A percentile compares a stretch with the other conserved stretches of the same genome.
These are phyloP conservation scores for Staurois parvus DNA, from an alignment of 2,797 vertebrate species.

Conservation along the genomic window DNA sequence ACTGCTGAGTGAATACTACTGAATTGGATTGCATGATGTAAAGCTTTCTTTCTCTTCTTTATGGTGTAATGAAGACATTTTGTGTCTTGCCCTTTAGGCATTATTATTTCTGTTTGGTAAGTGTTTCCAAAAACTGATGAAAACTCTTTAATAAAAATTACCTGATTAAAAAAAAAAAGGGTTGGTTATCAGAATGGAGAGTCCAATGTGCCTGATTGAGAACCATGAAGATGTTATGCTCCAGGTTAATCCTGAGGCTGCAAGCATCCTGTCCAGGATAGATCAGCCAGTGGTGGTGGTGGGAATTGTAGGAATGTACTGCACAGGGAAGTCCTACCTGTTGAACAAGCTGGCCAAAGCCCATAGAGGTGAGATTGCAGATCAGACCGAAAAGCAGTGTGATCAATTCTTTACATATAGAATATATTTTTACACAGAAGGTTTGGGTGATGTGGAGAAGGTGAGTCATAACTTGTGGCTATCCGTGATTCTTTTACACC, in stretches of 20 bases:
- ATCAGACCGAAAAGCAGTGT: too few relatives aligned
- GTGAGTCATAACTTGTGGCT: conserved; percentile 8
- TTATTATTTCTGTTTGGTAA: too few relatives aligned
- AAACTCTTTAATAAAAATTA: too few relatives aligned
- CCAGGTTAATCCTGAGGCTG: conserved; percentile 57
- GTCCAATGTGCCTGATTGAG: conserved; percentile 68
- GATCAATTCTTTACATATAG: too few relatives aligned
- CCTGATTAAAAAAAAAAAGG: too few relatives aligned
- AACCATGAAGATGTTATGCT: conserved; percentile 58
- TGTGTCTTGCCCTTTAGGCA: too few relatives aligned
- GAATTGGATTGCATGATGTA: too few relatives aligned
- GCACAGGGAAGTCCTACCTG: conserved; percentile 73
- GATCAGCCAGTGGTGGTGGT: conserved; percentile 69
- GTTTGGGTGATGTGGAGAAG: conserved; percentile 72
- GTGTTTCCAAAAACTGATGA: too few relatives aligned
- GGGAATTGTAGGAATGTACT: conserved; percentile 65
- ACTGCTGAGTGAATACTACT: too few relatives aligned
- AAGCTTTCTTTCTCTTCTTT: too few relatives aligned
- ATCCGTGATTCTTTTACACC: too few relatives aligned
- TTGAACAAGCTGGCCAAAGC: conserved; percentile 72
- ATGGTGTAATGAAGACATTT: too few relatives aligned
- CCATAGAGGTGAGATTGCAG: conserved; percentile 63
- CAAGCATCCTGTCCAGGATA: conserved; percentile 65
- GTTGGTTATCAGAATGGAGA: conserved; percentile 61
- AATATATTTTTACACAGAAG: conserved; percentile 36